Percentiles rank a stretch among this genome's conserved stretches.
These are phyloP conservation scores for Corbicula japonica DNA, from an alignment of 2,888 invertebrate species.

Conservation along the genomic window DNA sequence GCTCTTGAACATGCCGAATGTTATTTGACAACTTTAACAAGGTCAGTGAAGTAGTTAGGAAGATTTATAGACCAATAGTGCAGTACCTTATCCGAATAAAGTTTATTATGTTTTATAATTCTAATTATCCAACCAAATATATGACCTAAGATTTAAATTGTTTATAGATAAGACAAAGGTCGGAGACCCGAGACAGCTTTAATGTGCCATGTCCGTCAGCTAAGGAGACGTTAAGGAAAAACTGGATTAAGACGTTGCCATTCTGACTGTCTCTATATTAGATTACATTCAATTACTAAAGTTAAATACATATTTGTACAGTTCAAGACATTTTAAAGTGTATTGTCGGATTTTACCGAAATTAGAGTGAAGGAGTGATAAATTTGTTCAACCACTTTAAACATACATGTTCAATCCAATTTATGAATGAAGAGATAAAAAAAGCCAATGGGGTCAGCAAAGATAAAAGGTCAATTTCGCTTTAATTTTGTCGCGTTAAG, in stretches of 20 bases:
- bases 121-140: no score
- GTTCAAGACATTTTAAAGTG: background rate
- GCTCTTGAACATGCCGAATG: no score
- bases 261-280: constrained; percentile 19
- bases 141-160: no score
- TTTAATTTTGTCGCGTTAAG: background rate
- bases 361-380: constrained; percentile 1
- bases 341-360: constrained; percentile 1
- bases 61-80: no score
- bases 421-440: constrained; percentile 31
- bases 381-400: background rate
- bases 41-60: no score
- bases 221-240: no score
- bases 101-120: no score
- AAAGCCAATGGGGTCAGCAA: constrained; percentile 11
- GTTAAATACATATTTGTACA: constrained; percentile 1
- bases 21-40: no score
- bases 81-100: no score
- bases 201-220: no score
- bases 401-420: constrained; percentile 19
- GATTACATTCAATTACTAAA: constrained; percentile 12
- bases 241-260: background rate
- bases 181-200: no score
- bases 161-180: no score
- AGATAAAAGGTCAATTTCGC: constrained; percentile 18